Percentiles rank a stretch among this genome's conserved stretches.
Evolutionary conservation across 2,797 vertebrate genomes (phyloP).

Genomic region (Scomberomorus guttatus): DNA sequence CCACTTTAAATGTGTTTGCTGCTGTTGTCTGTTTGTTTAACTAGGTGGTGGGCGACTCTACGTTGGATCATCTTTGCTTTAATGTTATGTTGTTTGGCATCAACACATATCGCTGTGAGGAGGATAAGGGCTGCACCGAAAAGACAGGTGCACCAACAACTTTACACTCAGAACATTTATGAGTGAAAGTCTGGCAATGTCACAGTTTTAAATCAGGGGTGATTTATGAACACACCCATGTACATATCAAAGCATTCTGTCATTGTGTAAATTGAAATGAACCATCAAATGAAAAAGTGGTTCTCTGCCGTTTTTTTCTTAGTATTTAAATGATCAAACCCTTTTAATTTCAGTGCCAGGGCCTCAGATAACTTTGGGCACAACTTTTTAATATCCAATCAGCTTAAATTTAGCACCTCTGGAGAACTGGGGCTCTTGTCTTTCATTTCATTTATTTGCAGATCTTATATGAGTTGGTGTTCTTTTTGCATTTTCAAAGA

Average conservation of each 20-base stretch:
- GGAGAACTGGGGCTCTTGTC: slow-evolving; percentile 8
- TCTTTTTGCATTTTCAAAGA: slow-evolving; percentile 12
- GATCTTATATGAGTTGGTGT: slow-evolving; percentile 15
- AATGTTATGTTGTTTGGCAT: slow-evolving; percentile 58
- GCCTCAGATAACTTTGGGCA: slow-evolving; percentile 41
- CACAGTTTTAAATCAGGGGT: not conserved
- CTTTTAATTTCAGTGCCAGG: slow-evolving; percentile 39
- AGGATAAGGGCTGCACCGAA: slow-evolving; percentile 23
- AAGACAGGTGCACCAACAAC: not conserved
- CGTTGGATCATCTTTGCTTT: slow-evolving; percentile 76
- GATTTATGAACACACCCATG: slow-evolving; percentile 8
- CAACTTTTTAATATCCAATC: slow-evolving; percentile 38
- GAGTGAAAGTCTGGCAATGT: slow-evolving; percentile 1
- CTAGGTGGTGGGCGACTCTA: slow-evolving; percentile 72
- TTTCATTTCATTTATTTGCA: slow-evolving; percentile 39
- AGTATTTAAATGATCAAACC: slow-evolving; percentile 51
- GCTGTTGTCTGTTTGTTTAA: slow-evolving; percentile 9
- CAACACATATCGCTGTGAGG: slow-evolving; percentile 38
- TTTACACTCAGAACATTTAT: slow-evolving; percentile 13
- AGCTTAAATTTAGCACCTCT: slow-evolving; percentile 26
- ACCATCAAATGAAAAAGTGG: slow-evolving; percentile 27
- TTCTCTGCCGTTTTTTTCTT: slow-evolving; percentile 21
- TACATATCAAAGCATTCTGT: not conserved
- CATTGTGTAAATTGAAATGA: slow-evolving; percentile 34
- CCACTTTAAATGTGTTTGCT: not conserved